Evolutionary conservation across 2,113 vertebrate genomes (phyloP).

Genomic region (Cyanocitta stelleri): DNA sequence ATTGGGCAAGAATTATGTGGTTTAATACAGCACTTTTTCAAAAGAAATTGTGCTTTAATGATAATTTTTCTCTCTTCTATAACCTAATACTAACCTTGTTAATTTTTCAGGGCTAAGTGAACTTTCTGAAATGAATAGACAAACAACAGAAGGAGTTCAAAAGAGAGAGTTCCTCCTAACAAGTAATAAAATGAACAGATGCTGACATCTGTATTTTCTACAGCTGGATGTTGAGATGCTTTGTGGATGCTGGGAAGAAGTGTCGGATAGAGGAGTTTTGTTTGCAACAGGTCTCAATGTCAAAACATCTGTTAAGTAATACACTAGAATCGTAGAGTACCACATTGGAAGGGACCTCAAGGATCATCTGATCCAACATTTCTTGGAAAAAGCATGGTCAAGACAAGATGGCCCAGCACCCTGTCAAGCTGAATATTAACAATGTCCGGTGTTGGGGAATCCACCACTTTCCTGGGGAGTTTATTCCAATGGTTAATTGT

Average conservation of each 20-base stretch:
- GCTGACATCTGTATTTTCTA: not conserved
- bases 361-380: not conserved
- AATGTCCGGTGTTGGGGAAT: not conserved
- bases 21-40: not conserved
- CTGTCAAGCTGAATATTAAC: not conserved
- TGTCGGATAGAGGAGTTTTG: not conserved
- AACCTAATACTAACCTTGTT: not conserved
- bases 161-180: not conserved
- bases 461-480: not conserved
- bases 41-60: not conserved
- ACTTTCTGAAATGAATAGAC: not conserved
- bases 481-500: not conserved
- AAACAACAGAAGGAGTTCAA: not conserved
- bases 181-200: not conserved
- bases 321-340: not conserved
- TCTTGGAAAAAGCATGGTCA: not conserved
- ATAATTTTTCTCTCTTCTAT: not conserved
- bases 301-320: not conserved
- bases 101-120: not conserved
- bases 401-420: not conserved
- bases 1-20: not conserved
- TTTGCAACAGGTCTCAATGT: not conserved
- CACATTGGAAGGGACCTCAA: not conserved
- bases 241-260: not conserved
- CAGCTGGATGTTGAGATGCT: not conserved